phyloP scores from a whole-genome alignment of 92 coral and sea anemone species.

The Palythoa grandiflora region DNA sequence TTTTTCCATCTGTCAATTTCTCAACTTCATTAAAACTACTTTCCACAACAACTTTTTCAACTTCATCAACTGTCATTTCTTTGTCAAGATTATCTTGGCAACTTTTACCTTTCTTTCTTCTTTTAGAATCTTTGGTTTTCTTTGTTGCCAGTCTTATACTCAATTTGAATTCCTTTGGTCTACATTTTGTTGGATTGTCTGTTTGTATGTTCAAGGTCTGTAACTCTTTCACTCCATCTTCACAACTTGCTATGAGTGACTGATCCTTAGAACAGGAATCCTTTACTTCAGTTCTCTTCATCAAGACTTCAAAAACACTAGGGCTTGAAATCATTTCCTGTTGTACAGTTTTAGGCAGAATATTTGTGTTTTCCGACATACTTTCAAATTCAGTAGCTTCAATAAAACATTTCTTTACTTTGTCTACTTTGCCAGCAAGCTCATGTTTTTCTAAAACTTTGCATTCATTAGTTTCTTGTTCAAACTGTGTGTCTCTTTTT shows the following conservation, averaged over 20 bases:
- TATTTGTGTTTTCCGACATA: neutral
- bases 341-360: neutral
- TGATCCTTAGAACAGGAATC: neutral
- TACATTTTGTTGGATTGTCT: slow-evolving; percentile 29
- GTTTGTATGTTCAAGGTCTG: neutral
- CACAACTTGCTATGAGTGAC: neutral
- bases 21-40: neutral
- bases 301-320: slow-evolving; percentile 80
- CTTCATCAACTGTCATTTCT: neutral
- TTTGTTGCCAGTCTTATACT: slow-evolving; percentile 49
- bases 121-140: slow-evolving; percentile 7
- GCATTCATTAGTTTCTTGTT: neutral
- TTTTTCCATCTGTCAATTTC: neutral
- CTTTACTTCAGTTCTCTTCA: slow-evolving; percentile 63
- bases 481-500: neutral
- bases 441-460: neutral
- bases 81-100: neutral
- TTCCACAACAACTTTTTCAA: neutral
- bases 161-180: slow-evolving; percentile 52
- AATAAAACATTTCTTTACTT: neutral
- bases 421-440: neutral
- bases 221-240: neutral
- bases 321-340: slow-evolving; percentile 27
- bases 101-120: neutral
- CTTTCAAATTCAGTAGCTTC: neutral